These are phyloP conservation scores for Aethes cnicana DNA, from an alignment of 2,888 invertebrate genomes.

Conservation along the genomic window DNA sequence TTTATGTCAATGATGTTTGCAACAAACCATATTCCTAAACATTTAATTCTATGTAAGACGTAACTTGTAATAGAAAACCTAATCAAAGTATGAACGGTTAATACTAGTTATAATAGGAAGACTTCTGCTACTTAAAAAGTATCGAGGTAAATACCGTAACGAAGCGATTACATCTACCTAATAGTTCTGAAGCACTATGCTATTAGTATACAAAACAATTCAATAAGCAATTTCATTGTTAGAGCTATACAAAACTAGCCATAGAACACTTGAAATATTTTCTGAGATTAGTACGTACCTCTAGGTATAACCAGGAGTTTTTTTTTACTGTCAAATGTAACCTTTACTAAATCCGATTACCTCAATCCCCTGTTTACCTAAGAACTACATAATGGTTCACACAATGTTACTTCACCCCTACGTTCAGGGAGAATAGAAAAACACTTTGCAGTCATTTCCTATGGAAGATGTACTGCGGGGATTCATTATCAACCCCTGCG, in stretches of 20 bases:
- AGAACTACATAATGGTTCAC: slow-evolving; percentile 36
- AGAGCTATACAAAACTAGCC: too few relatives aligned
- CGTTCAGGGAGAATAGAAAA: slow-evolving; percentile 69
- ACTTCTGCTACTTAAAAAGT: not conserved
- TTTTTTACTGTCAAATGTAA: too few relatives aligned
- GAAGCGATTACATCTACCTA: not conserved
- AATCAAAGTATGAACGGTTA: not conserved
- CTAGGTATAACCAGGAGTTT: too few relatives aligned
- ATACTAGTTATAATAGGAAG: too few relatives aligned
- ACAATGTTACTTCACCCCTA: slow-evolving; percentile 38
- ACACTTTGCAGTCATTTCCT: slow-evolving; percentile 79
- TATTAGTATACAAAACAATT: too few relatives aligned
- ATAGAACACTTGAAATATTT: too few relatives aligned
- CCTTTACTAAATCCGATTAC: not conserved
- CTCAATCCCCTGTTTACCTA: slow-evolving; percentile 15
- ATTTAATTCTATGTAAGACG: too few relatives aligned
- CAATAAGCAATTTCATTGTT: too few relatives aligned
- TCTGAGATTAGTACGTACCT: too few relatives aligned
- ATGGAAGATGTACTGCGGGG: slow-evolving; percentile 70
- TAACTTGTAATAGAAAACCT: not conserved
- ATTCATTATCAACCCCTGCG: slow-evolving; percentile 78
- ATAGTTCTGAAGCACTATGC: too few relatives aligned
- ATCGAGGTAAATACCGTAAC: not conserved
- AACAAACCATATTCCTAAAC: too few relatives aligned
- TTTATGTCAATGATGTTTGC: too few relatives aligned